Conservation (phyloP, 2,797 vertebrate genomes). For the Gallinago nigripennis region DNA sequence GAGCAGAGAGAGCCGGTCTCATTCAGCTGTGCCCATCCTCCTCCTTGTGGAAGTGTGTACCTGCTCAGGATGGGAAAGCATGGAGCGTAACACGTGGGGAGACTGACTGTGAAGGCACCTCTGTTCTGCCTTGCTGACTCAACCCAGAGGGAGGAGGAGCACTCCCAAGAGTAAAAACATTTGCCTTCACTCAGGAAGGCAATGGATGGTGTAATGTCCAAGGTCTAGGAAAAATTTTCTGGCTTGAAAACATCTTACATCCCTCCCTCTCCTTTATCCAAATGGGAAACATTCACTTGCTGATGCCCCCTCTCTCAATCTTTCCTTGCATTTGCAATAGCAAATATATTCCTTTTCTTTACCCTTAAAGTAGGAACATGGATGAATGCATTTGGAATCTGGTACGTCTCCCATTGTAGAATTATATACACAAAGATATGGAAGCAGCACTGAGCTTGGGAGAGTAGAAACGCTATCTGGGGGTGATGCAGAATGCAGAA, state of each 20-base stretch:
- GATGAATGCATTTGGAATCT: slow-evolving; percentile 22
- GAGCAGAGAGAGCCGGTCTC: not conserved
- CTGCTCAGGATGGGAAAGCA: not conserved
- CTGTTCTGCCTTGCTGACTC: not conserved
- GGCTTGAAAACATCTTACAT: not conserved
- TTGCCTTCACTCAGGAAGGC: not conserved
- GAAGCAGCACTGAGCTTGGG: not conserved
- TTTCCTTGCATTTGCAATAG: not conserved
- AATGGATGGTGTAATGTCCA: not conserved
- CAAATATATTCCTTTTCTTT: slow-evolving; percentile 3
- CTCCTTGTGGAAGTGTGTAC: not conserved
- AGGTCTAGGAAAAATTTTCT: not conserved
- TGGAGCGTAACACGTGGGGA: not conserved
- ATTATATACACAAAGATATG: not conserved
- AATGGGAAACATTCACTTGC: not conserved
- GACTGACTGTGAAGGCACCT: not conserved
- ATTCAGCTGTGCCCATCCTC: not conserved
- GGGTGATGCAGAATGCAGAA: slow-evolving; percentile 5
- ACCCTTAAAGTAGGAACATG: not conserved
- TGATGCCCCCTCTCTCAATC: not conserved
- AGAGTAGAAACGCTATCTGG: slow-evolving; percentile 25
- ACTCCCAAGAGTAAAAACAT: not conserved
- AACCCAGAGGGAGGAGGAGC: not conserved
- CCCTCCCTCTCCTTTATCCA: not conserved
- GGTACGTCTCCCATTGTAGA: not conserved